phyloP scores from a whole-genome alignment of 2,113 vertebrate genomes.

The Strix uralensis region DNA sequence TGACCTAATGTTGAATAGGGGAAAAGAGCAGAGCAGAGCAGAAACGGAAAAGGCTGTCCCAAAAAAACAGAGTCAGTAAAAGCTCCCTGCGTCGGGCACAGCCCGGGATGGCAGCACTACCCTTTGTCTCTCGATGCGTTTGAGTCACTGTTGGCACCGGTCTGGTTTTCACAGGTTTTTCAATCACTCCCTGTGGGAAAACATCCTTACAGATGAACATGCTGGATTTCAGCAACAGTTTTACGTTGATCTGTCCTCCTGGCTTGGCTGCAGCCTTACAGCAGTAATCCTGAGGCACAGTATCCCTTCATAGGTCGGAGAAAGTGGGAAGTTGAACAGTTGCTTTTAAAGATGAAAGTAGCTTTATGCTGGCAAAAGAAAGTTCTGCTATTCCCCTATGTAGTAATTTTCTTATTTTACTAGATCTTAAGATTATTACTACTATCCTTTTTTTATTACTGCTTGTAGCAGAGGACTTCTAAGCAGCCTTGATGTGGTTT shows the following conservation, averaged over 20 bases:
- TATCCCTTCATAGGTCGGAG: not conserved
- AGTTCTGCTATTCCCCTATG: not conserved
- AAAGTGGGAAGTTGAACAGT: not conserved
- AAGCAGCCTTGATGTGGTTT: not conserved
- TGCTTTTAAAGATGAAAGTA: not conserved
- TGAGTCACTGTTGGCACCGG: not conserved
- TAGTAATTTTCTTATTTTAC: not conserved
- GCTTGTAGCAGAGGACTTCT: not conserved
- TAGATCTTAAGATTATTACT: not conserved
- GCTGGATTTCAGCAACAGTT: not conserved
- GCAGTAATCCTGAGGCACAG: not conserved
- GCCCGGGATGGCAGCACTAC: not conserved
- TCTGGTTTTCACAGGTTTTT: not conserved
- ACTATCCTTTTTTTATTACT: not conserved
- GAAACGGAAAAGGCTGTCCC: too few relatives aligned
- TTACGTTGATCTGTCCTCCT: not conserved
- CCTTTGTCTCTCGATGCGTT: not conserved
- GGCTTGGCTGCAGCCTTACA: not conserved
- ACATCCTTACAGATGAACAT: not conserved
- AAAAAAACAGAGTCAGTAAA: not conserved
- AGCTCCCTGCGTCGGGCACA: not conserved
- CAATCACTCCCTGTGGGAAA: not conserved
- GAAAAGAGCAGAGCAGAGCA: not conserved
- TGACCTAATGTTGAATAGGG: not conserved
- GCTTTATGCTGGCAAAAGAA: not conserved